These are phyloP conservation scores for Eleutherodactylus coqui DNA, from an alignment of 2,797 vertebrate species.

Conservation along the genomic window DNA sequence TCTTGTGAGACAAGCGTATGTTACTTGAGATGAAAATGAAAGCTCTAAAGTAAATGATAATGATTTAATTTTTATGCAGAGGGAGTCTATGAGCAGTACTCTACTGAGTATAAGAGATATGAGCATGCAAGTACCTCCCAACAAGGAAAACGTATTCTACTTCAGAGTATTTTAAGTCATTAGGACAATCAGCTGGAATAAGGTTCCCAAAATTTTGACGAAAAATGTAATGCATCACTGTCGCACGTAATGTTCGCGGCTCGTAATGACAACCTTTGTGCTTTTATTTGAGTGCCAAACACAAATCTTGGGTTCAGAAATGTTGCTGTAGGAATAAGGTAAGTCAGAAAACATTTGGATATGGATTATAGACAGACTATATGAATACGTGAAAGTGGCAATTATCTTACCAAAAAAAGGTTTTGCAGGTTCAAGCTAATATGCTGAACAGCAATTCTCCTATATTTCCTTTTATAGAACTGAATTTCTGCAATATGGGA, in stretches of 20 bases:
- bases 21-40: slow-evolving; percentile 61
- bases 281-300: background rate
- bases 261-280: background rate
- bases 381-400: background rate
- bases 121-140: slow-evolving; percentile 20
- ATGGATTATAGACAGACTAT: background rate
- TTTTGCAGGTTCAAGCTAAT: background rate
- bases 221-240: background rate
- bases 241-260: background rate
- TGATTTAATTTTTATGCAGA: slow-evolving; percentile 59
- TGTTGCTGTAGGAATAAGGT: background rate
- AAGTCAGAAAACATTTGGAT: background rate
- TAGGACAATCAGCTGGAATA: background rate
- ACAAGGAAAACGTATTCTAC: background rate
- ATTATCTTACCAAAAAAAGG: background rate
- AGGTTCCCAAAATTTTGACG: background rate
- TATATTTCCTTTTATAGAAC: background rate
- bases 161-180: background rate
- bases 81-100: slow-evolving; percentile 30
- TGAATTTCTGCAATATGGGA: background rate
- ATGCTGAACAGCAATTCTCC: background rate
- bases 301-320: background rate
- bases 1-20: slow-evolving; percentile 60
- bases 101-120: slow-evolving; percentile 1
- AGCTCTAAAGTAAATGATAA: slow-evolving; percentile 65